phyloP scores from a whole-genome alignment of 1,140 invertebrate genomes.

The Harpegnathos saltator region DNA sequence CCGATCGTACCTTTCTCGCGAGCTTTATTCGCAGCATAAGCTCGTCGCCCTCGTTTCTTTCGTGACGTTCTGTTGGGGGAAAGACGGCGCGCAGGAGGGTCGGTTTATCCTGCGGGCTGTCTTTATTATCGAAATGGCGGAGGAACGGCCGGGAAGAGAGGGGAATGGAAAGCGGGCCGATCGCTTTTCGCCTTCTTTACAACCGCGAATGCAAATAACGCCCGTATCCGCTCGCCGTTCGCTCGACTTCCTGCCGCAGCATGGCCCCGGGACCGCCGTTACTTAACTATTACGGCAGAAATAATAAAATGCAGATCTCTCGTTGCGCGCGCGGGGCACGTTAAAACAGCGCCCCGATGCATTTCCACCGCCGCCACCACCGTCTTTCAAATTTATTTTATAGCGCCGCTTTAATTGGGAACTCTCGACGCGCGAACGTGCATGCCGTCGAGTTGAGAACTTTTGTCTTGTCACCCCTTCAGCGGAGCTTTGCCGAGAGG shows the following conservation, averaged over 20 bases:
- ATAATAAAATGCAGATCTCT: slow-evolving; percentile 84
- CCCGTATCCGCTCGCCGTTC: slow-evolving; percentile 78
- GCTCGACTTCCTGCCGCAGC: slow-evolving; percentile 74
- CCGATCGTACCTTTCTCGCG: slow-evolving; percentile 56
- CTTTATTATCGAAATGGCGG: slow-evolving; percentile 75
- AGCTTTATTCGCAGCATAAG: slow-evolving; percentile 81
- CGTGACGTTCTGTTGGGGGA: slow-evolving; percentile 40
- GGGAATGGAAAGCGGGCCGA: slow-evolving; percentile 60
- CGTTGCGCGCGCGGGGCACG: slow-evolving; percentile 33
- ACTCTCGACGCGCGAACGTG: background rate
- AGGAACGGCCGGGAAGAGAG: slow-evolving; percentile 55
- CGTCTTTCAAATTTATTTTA: slow-evolving; percentile 46
- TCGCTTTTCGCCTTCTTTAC: slow-evolving; percentile 81
- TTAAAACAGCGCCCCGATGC: slow-evolving; percentile 29
- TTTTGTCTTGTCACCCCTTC: no score
- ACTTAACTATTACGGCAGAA: slow-evolving; percentile 80
- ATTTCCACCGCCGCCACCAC: background rate
- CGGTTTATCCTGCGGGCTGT: slow-evolving; percentile 70
- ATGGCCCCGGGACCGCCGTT: slow-evolving; percentile 13
- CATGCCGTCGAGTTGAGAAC: background rate
- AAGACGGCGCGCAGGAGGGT: slow-evolving; percentile 50
- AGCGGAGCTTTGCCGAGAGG: no score
- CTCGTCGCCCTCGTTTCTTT: slow-evolving; percentile 62
- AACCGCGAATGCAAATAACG: slow-evolving; percentile 82
- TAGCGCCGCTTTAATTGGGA: slow-evolving; percentile 53